Conservation (phyloP, 2,113 vertebrate species). For the Salvelinus alpinus region DNA sequence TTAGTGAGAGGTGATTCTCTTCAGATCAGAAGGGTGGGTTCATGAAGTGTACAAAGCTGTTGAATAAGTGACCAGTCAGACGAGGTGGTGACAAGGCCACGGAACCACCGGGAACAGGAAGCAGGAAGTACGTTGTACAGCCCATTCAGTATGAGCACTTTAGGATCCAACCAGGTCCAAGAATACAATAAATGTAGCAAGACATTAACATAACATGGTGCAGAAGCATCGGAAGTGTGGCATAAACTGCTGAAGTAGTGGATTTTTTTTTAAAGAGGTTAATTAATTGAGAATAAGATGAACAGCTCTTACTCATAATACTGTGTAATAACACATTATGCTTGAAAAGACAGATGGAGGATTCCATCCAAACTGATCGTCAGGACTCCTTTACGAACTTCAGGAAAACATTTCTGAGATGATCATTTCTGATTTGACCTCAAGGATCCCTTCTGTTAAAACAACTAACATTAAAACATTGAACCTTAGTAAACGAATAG, state of each 20-base stretch:
- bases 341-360: neutral
- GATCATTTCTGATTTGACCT: neutral
- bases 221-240: neutral
- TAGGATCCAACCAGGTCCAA: constrained; percentile 29
- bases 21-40: constrained; percentile 41
- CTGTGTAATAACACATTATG: neutral
- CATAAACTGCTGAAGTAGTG: neutral
- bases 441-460: too few relatives aligned
- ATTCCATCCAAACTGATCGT: neutral
- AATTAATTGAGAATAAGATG: too few relatives aligned
- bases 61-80: constrained; percentile 26
- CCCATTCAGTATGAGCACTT: constrained; percentile 52
- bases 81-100: constrained; percentile 42
- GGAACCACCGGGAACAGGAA: constrained; percentile 68
- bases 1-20: constrained; percentile 63
- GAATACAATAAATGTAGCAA: constrained; percentile 17
- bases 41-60: constrained; percentile 31
- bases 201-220: neutral
- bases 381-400: too few relatives aligned
- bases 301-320: too few relatives aligned
- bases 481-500: too few relatives aligned
- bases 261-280: neutral
- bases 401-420: neutral
- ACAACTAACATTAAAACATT: too few relatives aligned
- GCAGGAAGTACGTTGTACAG: constrained; percentile 55